Conservation (phyloP, 2,113 vertebrate species). For the Poecile atricapillus region DNA sequence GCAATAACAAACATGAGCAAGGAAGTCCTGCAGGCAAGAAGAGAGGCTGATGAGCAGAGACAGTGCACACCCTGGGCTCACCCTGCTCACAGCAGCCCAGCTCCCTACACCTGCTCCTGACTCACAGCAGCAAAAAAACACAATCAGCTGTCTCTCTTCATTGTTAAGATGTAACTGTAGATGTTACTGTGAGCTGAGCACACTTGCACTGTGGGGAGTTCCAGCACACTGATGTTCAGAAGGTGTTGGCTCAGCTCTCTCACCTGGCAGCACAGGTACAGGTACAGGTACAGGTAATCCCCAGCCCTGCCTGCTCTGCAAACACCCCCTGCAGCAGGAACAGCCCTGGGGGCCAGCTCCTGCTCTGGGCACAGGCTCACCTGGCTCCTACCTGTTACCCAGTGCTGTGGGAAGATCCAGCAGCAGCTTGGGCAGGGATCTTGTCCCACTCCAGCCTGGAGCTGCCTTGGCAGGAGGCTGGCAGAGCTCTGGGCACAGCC, state of each 20-base stretch:
- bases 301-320: background rate
- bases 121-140: background rate
- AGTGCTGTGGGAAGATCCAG: background rate
- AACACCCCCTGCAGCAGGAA: background rate
- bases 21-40: background rate
- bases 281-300: too few species aligned
- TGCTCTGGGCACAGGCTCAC: background rate
- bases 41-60: background rate
- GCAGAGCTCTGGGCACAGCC: background rate
- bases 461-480: background rate
- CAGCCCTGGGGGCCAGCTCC: background rate
- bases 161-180: background rate
- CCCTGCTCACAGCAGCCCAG: background rate
- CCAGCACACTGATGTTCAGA: fast-evolving
- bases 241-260: background rate
- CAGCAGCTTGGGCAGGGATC: background rate
- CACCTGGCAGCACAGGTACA: fast-evolving
- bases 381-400: fast-evolving
- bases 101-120: background rate
- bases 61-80: fast-evolving
- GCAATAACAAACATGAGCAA: background rate
- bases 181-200: background rate
- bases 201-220: background rate
- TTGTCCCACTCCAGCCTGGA: background rate
- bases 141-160: background rate